Evolutionary conservation across 2,888 invertebrate genomes (phyloP), one percentile per base, ranked within the genome.

Genomic region (Hylaea fasciaria): DNA sequence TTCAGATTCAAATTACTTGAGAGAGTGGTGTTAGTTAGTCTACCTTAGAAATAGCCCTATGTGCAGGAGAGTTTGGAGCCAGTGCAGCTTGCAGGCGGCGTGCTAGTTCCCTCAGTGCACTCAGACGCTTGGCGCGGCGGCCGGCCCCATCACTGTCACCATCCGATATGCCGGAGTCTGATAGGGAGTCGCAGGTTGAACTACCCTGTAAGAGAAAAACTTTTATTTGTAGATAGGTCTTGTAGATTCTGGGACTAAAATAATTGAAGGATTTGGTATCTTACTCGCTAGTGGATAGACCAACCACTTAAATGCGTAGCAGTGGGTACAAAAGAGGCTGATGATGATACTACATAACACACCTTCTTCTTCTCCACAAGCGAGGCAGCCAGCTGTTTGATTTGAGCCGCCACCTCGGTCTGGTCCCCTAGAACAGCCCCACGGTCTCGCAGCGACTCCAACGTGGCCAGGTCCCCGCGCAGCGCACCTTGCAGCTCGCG

Each of bases 121-220:
- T 92, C 40, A 96, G 87, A 1, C 95, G 91, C 37, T 94, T 91
- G 66, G 96, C 96, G 39, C 96, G 93, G 57, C 95, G 94, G 85
- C 90, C 86, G 84, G 95, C 89, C 91, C 94, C 81, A 78, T 91
- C 92, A 64, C 91, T 95, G 75, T 96, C 96, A 61, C 95, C 95
- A 80, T 96, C 96, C 9, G 95, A 96, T 72, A 96, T 96, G n/a
- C 96, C 96, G 32, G 95, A 95, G 90, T 96, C 96, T 0, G 96
- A 96, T 62, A 95, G 86, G n/a, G 95, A 95, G 64, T 95, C 95
- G 73, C 94, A 94, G 57, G 89, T 91, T 12, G 91, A 91, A n/a
- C 89, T 86, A 49, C 90, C 86, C 91, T 92, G 78, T 0, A 66
- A 69, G 12, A 49, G 12, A 39, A 22, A 41, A 2, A 32, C 9